These are phyloP conservation scores for Aproaerema taeniolella DNA, from an alignment of 2,888 invertebrate genomes.

Conservation along the genomic window DNA sequence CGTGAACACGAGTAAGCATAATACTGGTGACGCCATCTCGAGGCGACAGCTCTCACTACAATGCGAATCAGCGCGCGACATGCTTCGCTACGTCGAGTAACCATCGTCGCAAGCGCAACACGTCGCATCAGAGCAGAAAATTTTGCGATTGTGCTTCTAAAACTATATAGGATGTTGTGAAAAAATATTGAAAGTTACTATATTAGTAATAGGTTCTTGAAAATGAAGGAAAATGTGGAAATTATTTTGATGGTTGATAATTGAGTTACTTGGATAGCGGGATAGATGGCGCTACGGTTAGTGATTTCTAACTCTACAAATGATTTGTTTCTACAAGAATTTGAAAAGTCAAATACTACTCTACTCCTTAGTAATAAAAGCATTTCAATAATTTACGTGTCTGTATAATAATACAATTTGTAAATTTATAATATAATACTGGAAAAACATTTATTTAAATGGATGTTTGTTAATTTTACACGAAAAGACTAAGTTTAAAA, in stretches of 20 bases:
- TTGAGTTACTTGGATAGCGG: background rate
- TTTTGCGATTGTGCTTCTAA: slow-evolving; percentile 29
- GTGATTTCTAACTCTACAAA: no score
- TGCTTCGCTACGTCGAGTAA: slow-evolving; percentile 53
- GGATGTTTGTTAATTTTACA: no score
- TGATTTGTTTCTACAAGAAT: no score
- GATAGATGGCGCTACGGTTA: slow-evolving; percentile 34
- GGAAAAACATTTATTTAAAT: no score
- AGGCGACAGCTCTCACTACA: slow-evolving; percentile 37
- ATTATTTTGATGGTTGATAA: no score
- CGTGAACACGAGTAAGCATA: slow-evolving; percentile 35
- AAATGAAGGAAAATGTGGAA: background rate
- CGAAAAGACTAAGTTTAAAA: no score
- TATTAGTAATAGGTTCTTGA: background rate
- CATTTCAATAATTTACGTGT: no score
- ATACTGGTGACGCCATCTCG: slow-evolving; percentile 60
- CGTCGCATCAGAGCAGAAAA: slow-evolving; percentile 51
- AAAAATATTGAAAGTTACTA: slow-evolving; percentile 4
- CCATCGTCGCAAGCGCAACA: slow-evolving; percentile 47
- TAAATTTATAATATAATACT: no score
- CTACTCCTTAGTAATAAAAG: no score
- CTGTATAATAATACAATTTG: no score
- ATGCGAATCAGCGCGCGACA: slow-evolving; percentile 28
- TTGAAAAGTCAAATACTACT: no score
- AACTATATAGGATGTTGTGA: slow-evolving; percentile 39